Conservation (phyloP, 2,113 vertebrate genomes). For the Cheirogaleus medius region DNA sequence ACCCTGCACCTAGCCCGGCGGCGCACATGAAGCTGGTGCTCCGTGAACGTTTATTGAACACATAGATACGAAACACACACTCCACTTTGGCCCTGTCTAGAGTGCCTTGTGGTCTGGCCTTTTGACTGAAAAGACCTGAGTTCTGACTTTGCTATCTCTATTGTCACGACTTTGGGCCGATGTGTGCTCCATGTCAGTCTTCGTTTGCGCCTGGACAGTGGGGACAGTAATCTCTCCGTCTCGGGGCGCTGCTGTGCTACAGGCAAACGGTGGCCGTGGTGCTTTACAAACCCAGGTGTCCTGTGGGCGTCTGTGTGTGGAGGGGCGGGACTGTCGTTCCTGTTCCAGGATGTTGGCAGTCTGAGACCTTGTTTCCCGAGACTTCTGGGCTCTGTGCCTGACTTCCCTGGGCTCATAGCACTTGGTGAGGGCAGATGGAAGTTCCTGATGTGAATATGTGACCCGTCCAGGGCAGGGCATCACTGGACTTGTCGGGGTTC, state of each 20-base stretch:
- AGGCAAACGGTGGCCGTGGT: background rate
- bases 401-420: background rate
- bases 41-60: background rate
- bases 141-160: background rate
- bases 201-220: background rate
- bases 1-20: background rate
- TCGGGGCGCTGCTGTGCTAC: background rate
- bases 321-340: background rate
- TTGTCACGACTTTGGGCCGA: background rate
- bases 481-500: fast-evolving
- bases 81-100: background rate
- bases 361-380: fast-evolving
- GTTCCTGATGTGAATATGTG: background rate
- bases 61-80: background rate
- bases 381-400: background rate
- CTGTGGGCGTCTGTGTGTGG: background rate
- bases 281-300: background rate
- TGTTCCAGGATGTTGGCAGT: background rate
- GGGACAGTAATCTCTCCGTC: background rate
- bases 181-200: background rate
- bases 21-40: background rate
- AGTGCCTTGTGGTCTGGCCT: background rate
- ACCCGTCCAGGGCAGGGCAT: fast-evolving
- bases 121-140: background rate
- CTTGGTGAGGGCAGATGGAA: background rate